phyloP scores from a whole-genome alignment of 2,113 vertebrate species.

The Xiphophorus maculatus region DNA sequence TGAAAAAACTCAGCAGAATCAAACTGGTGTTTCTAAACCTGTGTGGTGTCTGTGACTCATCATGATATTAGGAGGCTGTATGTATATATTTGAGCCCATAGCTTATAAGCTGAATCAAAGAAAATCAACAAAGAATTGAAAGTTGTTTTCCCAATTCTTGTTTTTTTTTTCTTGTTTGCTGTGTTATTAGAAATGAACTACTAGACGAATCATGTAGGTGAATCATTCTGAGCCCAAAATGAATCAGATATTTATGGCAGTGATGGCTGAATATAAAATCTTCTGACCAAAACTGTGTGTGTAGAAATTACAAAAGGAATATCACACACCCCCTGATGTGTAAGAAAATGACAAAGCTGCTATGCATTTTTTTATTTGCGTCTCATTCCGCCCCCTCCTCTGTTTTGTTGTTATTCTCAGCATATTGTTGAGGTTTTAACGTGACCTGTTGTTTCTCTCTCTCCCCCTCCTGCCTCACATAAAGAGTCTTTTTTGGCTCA shows the following conservation, averaged over 20 bases:
- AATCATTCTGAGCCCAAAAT: not conserved
- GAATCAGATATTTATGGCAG: not conserved
- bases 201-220: not conserved
- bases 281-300: not conserved
- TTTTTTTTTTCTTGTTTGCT: not conserved
- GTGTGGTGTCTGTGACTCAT: no score
- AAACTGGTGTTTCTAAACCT: no score
- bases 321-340: constrained; percentile 15
- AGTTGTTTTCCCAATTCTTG: not conserved
- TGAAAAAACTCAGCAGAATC: no score
- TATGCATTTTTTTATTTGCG: constrained; percentile 11
- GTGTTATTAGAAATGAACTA: not conserved
- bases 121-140: not conserved
- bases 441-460: constrained; percentile 85
- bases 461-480: constrained; percentile 76
- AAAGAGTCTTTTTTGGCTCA: constrained; percentile 99
- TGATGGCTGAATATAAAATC: not conserved
- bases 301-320: not conserved
- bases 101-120: no score
- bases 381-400: not conserved
- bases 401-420: constrained; percentile 23
- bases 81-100: no score
- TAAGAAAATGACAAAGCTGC: constrained; percentile 69
- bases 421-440: constrained; percentile 74
- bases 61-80: no score